phyloP scores from a whole-genome alignment of 2,888 invertebrate genomes.

The Brachyptera risi region DNA sequence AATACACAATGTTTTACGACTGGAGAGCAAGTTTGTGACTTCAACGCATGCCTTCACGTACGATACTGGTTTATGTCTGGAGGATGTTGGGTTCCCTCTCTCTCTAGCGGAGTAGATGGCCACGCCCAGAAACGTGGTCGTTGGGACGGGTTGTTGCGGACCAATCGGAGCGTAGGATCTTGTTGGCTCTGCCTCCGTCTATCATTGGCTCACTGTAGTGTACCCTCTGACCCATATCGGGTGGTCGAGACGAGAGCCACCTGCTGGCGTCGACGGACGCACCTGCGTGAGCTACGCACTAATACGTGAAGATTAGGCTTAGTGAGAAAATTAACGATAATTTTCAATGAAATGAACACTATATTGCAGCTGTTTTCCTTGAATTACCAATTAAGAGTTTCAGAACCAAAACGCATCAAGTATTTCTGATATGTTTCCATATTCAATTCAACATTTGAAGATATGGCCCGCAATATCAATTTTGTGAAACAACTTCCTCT shows the following conservation, averaged over 20 bases:
- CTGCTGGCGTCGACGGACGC: neutral
- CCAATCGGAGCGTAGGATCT: neutral
- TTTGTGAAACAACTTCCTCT: no score
- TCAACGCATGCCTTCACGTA: conserved; percentile 13
- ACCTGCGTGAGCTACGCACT: neutral
- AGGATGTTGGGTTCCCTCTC: neutral
- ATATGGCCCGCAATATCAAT: no score
- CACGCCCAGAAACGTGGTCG: neutral
- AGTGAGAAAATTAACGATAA: no score
- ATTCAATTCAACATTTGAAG: no score
- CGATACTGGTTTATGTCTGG: conserved; percentile 1
- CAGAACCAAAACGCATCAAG: no score
- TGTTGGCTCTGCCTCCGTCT: neutral
- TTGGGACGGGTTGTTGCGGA: neutral
- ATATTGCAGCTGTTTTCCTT: no score
- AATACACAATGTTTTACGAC: no score
- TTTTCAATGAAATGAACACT: no score
- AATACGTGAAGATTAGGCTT: neutral
- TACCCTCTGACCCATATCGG: conserved; percentile 17
- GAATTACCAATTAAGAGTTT: no score
- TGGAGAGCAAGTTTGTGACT: neutral
- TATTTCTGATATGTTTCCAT: no score
- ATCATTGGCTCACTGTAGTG: neutral
- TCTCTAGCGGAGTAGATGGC: no score
- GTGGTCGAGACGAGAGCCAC: neutral